Base-by-base conservation (phyloP, 1,140 invertebrate genomes). In the Eurosta solidaginis region DNA sequence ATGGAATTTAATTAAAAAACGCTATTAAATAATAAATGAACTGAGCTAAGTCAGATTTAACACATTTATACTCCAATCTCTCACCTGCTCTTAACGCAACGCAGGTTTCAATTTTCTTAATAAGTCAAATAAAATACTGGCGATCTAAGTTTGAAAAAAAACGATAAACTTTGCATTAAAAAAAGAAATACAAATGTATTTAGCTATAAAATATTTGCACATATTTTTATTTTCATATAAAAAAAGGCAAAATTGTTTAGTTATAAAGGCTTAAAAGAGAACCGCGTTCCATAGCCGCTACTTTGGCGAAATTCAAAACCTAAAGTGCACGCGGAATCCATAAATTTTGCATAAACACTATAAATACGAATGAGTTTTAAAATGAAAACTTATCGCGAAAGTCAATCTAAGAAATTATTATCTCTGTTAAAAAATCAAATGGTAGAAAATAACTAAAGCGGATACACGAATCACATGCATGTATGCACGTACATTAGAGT, bases 341-440 rank as follows among this genome's bases (percentile, higher is more conserved):
- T 74, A 74, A 74, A 74, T 74, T 74, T 42, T 45, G 29, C 10
- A 33, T 22, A 44, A 44, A 47, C 54, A 59, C 27, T 29, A 59
- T n/a, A 74, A 47, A 74, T 74, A 1, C 36, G 44, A 47, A 74
- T 74, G 44, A 44, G 44, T 74, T 74, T 74, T 74, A 33, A 74
- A 74, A 36, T 47, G 73, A 74, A 59, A 59, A 22, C 44, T 74
- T 74, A 74, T 74, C 73, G 40, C 9, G 33, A 45, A 44, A 74
- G 40, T 22, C 73, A 74, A 74, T 74, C 73, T 74, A 20, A 45
- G 73, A 74, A 74, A 74, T 74, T 74, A 74, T 74, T 74, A 74
- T 74, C 73, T 25, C 40, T 74, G 73, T 27, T 47, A 14, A 25
- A 44, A 74, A 59, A 59, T 44, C 68, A 74, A 74, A 74, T 6